Evolutionary conservation across 2,888 invertebrate genomes (phyloP).

Genomic region (Yponomeuta cagnagella): DNA sequence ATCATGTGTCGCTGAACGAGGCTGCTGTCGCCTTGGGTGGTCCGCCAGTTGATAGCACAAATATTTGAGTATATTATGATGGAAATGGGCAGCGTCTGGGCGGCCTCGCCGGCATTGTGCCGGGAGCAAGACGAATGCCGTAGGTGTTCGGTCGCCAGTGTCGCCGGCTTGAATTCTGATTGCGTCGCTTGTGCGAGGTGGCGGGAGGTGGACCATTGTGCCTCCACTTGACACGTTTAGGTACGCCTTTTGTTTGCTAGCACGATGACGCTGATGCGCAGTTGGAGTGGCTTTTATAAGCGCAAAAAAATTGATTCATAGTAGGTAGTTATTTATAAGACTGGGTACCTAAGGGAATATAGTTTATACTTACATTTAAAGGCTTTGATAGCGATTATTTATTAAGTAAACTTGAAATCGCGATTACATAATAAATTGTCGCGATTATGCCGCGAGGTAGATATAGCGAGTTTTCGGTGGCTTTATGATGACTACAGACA

Average conservation of each 20-base stretch:
- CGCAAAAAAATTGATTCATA: not conserved
- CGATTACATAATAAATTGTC: too few relatives aligned
- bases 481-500: too few relatives aligned
- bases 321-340: not conserved
- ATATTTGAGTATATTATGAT: conserved; percentile 70
- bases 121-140: conserved; percentile 57
- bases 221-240: conserved; percentile 31
- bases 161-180: conserved; percentile 52
- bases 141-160: conserved; percentile 25
- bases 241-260: conserved; percentile 25
- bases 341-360: too few relatives aligned
- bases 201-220: conserved; percentile 34
- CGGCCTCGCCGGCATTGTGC: conserved; percentile 53
- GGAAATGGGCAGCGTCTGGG: conserved; percentile 57
- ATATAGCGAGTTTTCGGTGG: too few relatives aligned
- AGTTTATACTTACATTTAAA: too few relatives aligned
- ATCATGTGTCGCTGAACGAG: conserved; percentile 50
- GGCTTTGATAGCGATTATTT: too few relatives aligned
- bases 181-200: conserved; percentile 38
- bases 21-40: conserved; percentile 53
- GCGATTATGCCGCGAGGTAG: too few relatives aligned
- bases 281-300: not conserved
- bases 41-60: conserved; percentile 56
- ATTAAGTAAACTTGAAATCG: too few relatives aligned
- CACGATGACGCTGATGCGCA: not conserved